These are phyloP conservation scores for Brachyhypopomus gauderio DNA, from an alignment of 2,113 vertebrate species.

Conservation along the genomic window DNA sequence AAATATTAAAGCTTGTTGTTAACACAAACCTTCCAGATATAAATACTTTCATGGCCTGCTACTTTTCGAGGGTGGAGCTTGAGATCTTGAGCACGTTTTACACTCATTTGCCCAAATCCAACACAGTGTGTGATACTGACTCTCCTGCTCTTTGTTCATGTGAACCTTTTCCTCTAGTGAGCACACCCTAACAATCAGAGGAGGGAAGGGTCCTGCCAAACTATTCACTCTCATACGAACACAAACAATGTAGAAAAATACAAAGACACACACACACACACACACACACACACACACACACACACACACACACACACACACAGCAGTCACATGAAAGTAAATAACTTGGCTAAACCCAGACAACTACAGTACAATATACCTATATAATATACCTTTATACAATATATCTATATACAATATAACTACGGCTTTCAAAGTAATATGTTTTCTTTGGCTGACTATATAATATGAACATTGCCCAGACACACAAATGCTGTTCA, in stretches of 20 bases:
- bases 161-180: conserved; percentile 45
- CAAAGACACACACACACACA: not conserved
- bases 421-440: not conserved
- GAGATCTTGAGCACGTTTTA: not conserved
- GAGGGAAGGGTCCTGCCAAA: conserved; percentile 45
- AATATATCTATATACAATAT: not conserved
- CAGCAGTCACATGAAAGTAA: conserved; percentile 24
- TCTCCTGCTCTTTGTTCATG: conserved; percentile 41
- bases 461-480: too few species aligned
- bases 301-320: not conserved
- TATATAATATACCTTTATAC: not conserved
- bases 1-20: not conserved
- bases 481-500: not conserved
- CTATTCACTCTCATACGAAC: conserved; percentile 29
- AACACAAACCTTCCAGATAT: not conserved
- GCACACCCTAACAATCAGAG: conserved; percentile 41
- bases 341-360: not conserved
- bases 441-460: conserved; percentile 19
- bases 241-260: conserved; percentile 20
- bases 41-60: not conserved
- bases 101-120: not conserved
- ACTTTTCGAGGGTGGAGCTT: not conserved
- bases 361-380: not conserved
- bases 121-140: not conserved
- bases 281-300: not conserved